Conservation (phyloP, 2,888 invertebrate species). For the Gandaritis pyraliata region DNA sequence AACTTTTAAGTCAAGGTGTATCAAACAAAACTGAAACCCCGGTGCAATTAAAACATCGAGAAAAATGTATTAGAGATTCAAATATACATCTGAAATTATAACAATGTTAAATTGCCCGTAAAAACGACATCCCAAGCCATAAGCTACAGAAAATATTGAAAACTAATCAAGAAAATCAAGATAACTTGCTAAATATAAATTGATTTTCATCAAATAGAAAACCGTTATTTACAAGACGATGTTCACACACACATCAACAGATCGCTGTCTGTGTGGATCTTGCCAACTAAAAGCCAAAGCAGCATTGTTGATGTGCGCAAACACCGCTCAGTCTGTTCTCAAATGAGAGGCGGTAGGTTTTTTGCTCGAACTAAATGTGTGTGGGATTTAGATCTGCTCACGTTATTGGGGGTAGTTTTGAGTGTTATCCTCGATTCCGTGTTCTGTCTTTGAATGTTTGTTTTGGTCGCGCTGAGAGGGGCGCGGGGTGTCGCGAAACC, state of each 20-base stretch:
- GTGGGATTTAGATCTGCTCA: slow-evolving; percentile 73
- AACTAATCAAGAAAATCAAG: slow-evolving; percentile 38
- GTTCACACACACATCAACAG: slow-evolving; percentile 36
- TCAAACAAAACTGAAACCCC: neutral
- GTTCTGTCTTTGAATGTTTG: slow-evolving; percentile 65
- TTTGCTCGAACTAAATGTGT: slow-evolving; percentile 66
- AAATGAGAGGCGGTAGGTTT: slow-evolving; percentile 72
- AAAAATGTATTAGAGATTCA: slow-evolving; percentile 45
- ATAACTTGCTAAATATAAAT: slow-evolving; percentile 34
- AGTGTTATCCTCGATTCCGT: slow-evolving; percentile 53
- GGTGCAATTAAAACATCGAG: slow-evolving; percentile 13
- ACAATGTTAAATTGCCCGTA: slow-evolving; percentile 42
- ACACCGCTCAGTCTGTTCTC: slow-evolving; percentile 37
- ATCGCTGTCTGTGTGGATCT: slow-evolving; percentile 11
- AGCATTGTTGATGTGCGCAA: slow-evolving; percentile 14
- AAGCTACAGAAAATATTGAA: slow-evolving; percentile 26
- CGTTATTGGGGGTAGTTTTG: slow-evolving; percentile 65
- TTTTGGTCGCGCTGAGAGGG: slow-evolving; percentile 69
- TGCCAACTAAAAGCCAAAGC: slow-evolving; percentile 16
- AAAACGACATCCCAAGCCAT: slow-evolving; percentile 45
- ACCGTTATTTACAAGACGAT: slow-evolving; percentile 18
- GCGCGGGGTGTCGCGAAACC: slow-evolving; percentile 75
- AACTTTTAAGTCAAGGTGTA: slow-evolving; percentile 9
- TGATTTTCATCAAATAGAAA: slow-evolving; percentile 38
- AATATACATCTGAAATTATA: slow-evolving; percentile 49